Evolutionary conservation across 2,797 vertebrate genomes (phyloP).

Genomic region (Xenopus petersii): DNA sequence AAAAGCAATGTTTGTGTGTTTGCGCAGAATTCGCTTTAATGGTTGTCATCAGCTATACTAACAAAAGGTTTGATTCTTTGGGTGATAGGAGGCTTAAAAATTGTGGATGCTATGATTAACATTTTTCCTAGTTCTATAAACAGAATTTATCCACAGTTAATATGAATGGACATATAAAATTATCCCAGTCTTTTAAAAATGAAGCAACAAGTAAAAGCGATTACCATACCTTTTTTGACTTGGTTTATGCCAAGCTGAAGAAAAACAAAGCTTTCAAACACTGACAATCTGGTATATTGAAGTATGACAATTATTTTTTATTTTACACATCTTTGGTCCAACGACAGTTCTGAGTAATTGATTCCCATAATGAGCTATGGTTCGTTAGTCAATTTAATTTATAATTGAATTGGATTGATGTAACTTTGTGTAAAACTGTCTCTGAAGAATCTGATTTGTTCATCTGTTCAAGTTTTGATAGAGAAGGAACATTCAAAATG

Average conservation of each 20-base stretch:
- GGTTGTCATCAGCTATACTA: too few relatives aligned
- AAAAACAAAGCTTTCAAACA: constrained; percentile 78
- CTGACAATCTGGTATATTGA: constrained; percentile 80
- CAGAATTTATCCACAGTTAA: too few relatives aligned
- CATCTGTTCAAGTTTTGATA: constrained; percentile 79
- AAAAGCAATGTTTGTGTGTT: too few relatives aligned
- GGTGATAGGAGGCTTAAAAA: too few relatives aligned
- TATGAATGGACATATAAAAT: too few relatives aligned
- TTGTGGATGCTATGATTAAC: too few relatives aligned
- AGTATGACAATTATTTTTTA: constrained; percentile 85
- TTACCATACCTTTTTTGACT: constrained; percentile 74
- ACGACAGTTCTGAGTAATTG: constrained; percentile 88
- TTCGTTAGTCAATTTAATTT: constrained; percentile 92
- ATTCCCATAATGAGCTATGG: constrained; percentile 89
- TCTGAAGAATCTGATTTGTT: constrained; percentile 83
- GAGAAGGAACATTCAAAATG: constrained; percentile 68
- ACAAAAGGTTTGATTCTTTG: too few relatives aligned
- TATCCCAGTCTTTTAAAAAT: constrained; percentile 62
- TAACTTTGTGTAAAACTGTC: constrained; percentile 84
- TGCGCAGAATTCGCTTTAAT: too few relatives aligned
- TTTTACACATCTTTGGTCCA: constrained; percentile 83
- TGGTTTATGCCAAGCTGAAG: constrained; percentile 71
- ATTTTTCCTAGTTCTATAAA: too few relatives aligned
- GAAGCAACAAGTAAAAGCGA: constrained; percentile 71
- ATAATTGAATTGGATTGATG: constrained; percentile 90